phyloP scores from a whole-genome alignment of 2,797 vertebrate genomes.

The Ctenosaura bakeri region DNA sequence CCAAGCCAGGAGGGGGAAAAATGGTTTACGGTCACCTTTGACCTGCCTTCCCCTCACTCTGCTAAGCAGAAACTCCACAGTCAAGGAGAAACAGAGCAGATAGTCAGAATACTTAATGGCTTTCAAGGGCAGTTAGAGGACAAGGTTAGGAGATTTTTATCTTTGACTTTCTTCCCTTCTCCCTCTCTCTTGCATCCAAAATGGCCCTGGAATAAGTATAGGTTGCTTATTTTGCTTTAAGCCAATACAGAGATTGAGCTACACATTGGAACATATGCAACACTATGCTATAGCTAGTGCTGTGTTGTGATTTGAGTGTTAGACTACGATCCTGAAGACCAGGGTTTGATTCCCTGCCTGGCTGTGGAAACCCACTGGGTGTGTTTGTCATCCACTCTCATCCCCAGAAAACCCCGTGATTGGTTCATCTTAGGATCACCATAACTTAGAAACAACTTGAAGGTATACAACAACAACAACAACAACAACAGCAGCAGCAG shows the following conservation, averaged over 20 bases:
- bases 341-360: too few relatives aligned
- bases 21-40: neutral
- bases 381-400: too few relatives aligned
- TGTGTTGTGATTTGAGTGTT: too few relatives aligned
- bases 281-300: neutral
- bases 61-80: neutral
- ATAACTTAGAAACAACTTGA: too few relatives aligned
- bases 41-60: constrained; percentile 9
- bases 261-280: neutral
- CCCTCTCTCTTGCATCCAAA: neutral
- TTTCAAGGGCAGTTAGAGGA: constrained; percentile 14
- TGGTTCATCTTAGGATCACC: too few relatives aligned
- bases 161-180: neutral
- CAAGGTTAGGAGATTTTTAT: fast-evolving
- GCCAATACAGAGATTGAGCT: neutral
- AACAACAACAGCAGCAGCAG: neutral
- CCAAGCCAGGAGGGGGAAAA: neutral
- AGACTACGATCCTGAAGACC: too few relatives aligned
- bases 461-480: too few relatives aligned
- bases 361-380: too few relatives aligned
- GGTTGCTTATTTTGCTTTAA: neutral
- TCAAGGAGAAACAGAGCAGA: neutral
- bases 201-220: neutral
- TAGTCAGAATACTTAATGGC: neutral
- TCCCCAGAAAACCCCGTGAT: too few relatives aligned